Conservation (phyloP, 2,797 vertebrate genomes). For the Clarias laeviceps region DNA sequence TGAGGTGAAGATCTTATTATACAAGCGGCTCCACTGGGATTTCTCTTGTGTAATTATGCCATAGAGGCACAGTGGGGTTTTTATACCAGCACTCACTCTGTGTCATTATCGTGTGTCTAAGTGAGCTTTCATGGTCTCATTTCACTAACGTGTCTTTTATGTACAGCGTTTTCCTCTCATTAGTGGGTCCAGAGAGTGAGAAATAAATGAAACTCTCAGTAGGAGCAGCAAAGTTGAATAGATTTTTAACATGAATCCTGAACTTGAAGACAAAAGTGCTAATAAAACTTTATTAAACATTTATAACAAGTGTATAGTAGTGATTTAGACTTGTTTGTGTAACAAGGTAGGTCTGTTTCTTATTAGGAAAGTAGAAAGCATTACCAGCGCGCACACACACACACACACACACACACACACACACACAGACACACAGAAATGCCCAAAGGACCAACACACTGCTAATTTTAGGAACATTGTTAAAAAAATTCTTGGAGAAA, state of each 20-base stretch:
- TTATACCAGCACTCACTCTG: not conserved
- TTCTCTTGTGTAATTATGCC: conserved; percentile 49
- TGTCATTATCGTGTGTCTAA: conserved; percentile 23
- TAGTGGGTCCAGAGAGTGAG: not conserved
- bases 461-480: conserved; percentile 6
- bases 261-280: conserved; percentile 42
- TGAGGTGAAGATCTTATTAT: conserved; percentile 19
- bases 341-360: conserved; percentile 63
- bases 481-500: not conserved
- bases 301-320: conserved; percentile 65
- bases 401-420: conserved; percentile 4
- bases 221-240: not conserved
- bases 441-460: not conserved
- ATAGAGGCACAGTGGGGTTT: conserved; percentile 46
- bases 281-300: conserved; percentile 65
- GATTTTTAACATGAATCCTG: conserved; percentile 14
- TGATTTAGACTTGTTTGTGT: conserved; percentile 54
- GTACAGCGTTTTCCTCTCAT: not conserved
- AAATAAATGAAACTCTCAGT: not conserved
- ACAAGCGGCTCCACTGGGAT: conserved; percentile 35
- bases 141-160: not conserved
- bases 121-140: not conserved
- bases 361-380: conserved; percentile 55
- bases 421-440: not conserved
- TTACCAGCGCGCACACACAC: conserved; percentile 6